A percentile compares a stretch with the other conserved stretches of the same genome.
Conservation (phyloP, 2,888 invertebrate species). For the Mythimna vitellina region DNA sequence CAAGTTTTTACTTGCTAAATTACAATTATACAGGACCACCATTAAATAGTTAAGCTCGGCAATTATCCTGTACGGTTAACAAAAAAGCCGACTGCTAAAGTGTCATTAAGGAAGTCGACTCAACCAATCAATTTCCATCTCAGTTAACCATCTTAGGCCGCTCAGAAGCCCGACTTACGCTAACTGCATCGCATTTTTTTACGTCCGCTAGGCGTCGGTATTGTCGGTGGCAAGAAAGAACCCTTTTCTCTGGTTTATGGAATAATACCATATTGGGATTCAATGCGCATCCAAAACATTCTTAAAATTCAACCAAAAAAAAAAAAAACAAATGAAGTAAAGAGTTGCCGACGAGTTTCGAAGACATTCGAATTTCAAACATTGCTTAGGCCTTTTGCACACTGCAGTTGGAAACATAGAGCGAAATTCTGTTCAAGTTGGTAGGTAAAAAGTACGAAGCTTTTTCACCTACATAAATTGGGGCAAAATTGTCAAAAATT, state of each 20-base stretch:
- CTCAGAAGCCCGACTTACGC: slow-evolving; percentile 23
- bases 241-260: slow-evolving; percentile 7
- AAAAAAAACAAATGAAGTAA: slow-evolving; percentile 25
- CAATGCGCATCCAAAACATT: slow-evolving; percentile 40
- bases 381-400: slow-evolving; percentile 1
- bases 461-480: neutral
- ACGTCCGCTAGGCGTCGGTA: slow-evolving; percentile 11
- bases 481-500: neutral
- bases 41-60: neutral
- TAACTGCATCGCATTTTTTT: slow-evolving; percentile 35
- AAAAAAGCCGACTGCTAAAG: slow-evolving; percentile 1
- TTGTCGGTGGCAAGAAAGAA: slow-evolving; percentile 37
- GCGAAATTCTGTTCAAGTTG: neutral
- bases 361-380: slow-evolving; percentile 46
- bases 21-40: neutral
- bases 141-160: slow-evolving; percentile 15
- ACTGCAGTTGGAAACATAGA: neutral
- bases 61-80: slow-evolving; percentile 14
- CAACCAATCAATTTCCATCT: slow-evolving; percentile 15
- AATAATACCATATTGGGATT: slow-evolving; percentile 56
- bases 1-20: too few relatives aligned
- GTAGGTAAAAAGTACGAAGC: neutral
- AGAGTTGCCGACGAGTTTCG: slow-evolving; percentile 3
- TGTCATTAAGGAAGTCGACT: slow-evolving; percentile 31
- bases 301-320: slow-evolving; percentile 14